Percentiles rank a stretch among this genome's conserved stretches.
Evolutionary conservation across 2,888 invertebrate genomes (phyloP).

Genomic region (Steinernema carpocapsae): DNA sequence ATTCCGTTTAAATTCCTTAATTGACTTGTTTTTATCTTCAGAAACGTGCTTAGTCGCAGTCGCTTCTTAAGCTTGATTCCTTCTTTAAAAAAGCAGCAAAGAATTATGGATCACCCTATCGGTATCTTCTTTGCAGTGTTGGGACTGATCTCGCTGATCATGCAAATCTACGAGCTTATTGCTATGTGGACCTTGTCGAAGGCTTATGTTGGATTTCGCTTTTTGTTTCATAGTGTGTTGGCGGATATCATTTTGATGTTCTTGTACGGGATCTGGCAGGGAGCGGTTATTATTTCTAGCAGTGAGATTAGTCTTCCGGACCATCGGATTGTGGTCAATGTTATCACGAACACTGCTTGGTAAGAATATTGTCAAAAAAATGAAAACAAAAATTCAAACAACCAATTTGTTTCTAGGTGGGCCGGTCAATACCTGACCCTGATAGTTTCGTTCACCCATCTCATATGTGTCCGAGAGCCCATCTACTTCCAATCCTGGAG

Average conservation of each 20-base stretch:
- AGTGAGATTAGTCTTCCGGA: neutral
- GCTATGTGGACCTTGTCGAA: conserved; percentile 3
- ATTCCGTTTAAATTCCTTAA: no score
- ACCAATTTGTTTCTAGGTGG: no score
- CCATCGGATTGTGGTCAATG: neutral
- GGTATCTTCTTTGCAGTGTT: neutral
- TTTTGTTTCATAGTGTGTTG: neutral
- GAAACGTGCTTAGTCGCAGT: neutral
- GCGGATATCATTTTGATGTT: neutral
- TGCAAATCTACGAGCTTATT: neutral
- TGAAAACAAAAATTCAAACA: neutral
- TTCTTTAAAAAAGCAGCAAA: no score
- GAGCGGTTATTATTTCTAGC: neutral
- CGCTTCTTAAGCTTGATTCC: neutral
- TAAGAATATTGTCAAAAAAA: neutral
- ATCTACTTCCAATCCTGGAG: neutral
- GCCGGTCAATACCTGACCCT: neutral
- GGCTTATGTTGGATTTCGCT: neutral
- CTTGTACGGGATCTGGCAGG: conserved; percentile 3
- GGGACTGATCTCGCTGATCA: neutral
- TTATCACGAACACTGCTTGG: conserved; percentile 4
- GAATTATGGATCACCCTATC: neutral
- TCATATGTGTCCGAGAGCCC: neutral
- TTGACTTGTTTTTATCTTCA: no score
- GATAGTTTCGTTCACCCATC: neutral